Base-by-base conservation (phyloP, 1,140 invertebrate species). In the Pollicipes pollicipes region DNA sequence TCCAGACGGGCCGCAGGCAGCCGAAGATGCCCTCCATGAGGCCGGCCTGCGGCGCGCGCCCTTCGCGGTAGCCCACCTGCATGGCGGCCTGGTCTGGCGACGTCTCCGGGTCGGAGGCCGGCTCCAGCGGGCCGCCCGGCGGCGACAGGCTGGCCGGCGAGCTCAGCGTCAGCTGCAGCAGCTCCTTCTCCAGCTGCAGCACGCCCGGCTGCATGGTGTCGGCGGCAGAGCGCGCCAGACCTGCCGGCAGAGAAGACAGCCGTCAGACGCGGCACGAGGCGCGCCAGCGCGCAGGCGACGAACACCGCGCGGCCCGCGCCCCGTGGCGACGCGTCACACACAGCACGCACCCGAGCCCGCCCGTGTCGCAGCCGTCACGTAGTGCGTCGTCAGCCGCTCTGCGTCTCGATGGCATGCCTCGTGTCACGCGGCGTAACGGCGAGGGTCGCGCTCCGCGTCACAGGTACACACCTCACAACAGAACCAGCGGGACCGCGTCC, bases 1-100 rank as follows among this genome's bases (percentile, higher is more conserved):
- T 89, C 81, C 90, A 86, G 8, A 95, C 87, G 0, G 92, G 91
- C 73, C 89, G 83, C 75, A 95, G 84, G 78, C 92, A 95, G 3
- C 90, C 91, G 69, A 93, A 82, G 66, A 95, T 84, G 0, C 90
- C 90, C 74, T 90, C 89, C 27, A 76, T 29, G 17, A 66, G 64
- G 64, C 64, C 64, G 64, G 67, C 6, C 83, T 70, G 30, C 76
- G 77, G 3, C 73, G 78, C n/a, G 77, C 35, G 35, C 8, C 28
- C 69, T 28, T 37, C 29, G 3, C 67, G 69, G 69, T 30, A 35
- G 37, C 35, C 29, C 13, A 35, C 67, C 76, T 63, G 75, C 78
- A 26, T 77, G 74, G 66, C 75, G 75, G 30, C 77, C 79, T 74
- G n/a, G 80, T 75, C 58, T 76, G 78, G 27, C 78, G 77, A n/a